Base-by-base conservation (phyloP, 2,888 invertebrate species). In the Leucoma salicis region DNA sequence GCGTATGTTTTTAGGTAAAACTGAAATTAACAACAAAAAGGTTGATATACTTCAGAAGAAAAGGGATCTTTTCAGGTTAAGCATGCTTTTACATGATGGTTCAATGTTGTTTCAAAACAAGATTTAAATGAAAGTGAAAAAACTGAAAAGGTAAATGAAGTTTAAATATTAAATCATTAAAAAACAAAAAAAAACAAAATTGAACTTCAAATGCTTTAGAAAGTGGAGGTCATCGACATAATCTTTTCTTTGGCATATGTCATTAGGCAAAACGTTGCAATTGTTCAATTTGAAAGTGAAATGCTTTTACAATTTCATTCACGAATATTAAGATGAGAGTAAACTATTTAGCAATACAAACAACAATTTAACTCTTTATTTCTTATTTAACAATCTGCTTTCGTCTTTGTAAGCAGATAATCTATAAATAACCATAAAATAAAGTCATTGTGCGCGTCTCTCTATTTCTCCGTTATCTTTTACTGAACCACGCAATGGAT, bases 181-280 rank as follows among this genome's bases (percentile, higher is more conserved):
- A 53, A 54, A 52, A 49, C 51, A 46, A 55, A 63, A 70, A 70
- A 60, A 62, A 60, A 58, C 49, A 59, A 46, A 49, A 53, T 57
- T 53, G 46, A 57, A 69, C 70, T 70, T 69, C 71, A 73, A 66
- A 53, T 70, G 55, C 68, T 46, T 55, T 75, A 74, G 78, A 78
- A 78, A 79, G 81, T 59, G 50, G 66, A 62, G 74, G 70, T 74
- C 73, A 56, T 44, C 67, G 63, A 66, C 66, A 70, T 74, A 76
- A 74, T 68, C 68, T 66, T 70, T 71, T 72, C 73, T 67, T 73
- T 68, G 67, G 68, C 69, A 70, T 61, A 67, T 66, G 59, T 62
- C 69, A 65, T 63, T 64, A 60, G 59, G 57, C 61, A 62, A 65
- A 67, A 63, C 63, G 65, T 68, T 55, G 53, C 65, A 59, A 74